Percentiles rank a stretch among this genome's conserved stretches.
Conservation (phyloP, 1,140 invertebrate species). For the Drosophila teissieri region DNA sequence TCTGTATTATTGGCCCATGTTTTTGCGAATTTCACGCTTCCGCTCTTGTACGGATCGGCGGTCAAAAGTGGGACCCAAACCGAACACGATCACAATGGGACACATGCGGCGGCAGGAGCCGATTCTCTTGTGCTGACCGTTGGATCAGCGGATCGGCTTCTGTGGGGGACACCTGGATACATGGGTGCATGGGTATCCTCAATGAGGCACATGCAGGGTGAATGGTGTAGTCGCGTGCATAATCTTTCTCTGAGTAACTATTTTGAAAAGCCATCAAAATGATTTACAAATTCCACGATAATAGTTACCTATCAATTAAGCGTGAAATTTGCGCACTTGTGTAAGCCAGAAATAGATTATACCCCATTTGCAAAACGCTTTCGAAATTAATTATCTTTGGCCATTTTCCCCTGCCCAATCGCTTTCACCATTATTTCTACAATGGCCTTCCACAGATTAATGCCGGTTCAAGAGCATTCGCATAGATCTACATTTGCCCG, state of each 20-base stretch:
- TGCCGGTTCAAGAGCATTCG: constrained; percentile 14
- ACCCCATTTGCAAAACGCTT: neutral
- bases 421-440: constrained; percentile 1
- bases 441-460: constrained; percentile 8
- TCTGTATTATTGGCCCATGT: constrained; percentile 55
- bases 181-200: no score
- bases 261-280: neutral
- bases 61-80: constrained; percentile 12
- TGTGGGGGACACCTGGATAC: neutral
- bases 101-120: constrained; percentile 21
- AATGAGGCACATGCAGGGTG: neutral
- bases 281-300: neutral
- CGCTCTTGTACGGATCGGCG: constrained; percentile 34
- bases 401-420: neutral
- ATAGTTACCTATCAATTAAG: no score
- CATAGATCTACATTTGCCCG: constrained; percentile 28
- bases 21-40: constrained; percentile 39
- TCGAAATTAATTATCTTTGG: neutral
- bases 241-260: no score
- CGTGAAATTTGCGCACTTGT: no score
- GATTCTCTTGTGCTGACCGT: neutral
- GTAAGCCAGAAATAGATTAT: no score
- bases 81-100: constrained; percentile 31
- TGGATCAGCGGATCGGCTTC: constrained; percentile 18
- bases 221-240: no score